These are phyloP conservation scores for Yponomeuta sedellus DNA, from an alignment of 2,888 invertebrate genomes.

Conservation along the genomic window DNA sequence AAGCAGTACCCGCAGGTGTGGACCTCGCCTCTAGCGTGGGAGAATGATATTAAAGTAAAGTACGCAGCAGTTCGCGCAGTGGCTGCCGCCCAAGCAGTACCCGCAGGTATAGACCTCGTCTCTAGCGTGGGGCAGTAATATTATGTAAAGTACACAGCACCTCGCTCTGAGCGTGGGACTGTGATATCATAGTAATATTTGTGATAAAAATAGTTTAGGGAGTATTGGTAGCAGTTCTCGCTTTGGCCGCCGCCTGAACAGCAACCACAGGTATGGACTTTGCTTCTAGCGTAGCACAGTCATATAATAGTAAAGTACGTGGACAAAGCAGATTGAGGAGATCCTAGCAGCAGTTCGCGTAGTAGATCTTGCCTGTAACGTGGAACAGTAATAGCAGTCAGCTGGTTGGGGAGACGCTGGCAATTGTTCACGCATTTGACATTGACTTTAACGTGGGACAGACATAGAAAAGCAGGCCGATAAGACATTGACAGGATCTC, in stretches of 20 bases:
- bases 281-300: no score
- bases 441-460: slow-evolving; percentile 24
- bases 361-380: slow-evolving; percentile 46
- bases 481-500: not conserved
- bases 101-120: slow-evolving; percentile 32
- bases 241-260: not conserved
- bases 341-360: slow-evolving; percentile 20
- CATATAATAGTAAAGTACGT: no score
- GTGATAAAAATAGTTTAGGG: no score
- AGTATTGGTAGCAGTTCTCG: not conserved
- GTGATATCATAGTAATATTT: no score
- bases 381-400: no score
- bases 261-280: no score
- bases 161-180: no score
- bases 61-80: slow-evolving; percentile 28
- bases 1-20: not conserved
- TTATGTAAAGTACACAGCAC: no score
- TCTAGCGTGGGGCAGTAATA: no score
- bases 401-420: not conserved
- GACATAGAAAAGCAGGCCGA: no score
- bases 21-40: no score
- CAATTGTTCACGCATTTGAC: slow-evolving; percentile 37
- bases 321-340: not conserved
- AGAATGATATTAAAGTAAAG: not conserved
- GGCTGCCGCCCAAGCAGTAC: slow-evolving; percentile 45